A percentile compares a stretch with the other conserved stretches of the same genome.
Conservation (phyloP, 2,797 vertebrate genomes). For the Protosalanx chinensis region DNA sequence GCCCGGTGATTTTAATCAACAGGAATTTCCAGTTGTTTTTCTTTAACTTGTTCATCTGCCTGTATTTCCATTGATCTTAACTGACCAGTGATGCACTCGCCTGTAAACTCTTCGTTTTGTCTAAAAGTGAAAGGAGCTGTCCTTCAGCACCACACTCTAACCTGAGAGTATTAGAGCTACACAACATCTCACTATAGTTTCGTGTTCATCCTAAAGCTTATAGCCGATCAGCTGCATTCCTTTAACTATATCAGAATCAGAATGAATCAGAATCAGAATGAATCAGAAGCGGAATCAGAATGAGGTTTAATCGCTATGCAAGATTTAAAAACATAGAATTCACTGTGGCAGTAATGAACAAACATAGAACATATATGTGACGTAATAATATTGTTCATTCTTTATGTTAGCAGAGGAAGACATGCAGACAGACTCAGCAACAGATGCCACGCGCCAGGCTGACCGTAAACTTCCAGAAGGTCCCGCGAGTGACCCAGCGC, state of each 20-base stretch:
- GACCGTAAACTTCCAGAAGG: constrained; percentile 43
- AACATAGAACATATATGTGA: too few relatives aligned
- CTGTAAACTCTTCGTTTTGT: too few relatives aligned
- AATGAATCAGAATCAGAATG: too few relatives aligned
- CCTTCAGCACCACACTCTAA: constrained; percentile 44
- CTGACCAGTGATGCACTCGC: too few relatives aligned
- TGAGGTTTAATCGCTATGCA: too few relatives aligned
- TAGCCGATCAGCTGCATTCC: not conserved
- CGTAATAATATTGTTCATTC: not conserved
- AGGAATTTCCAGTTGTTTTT: constrained; percentile 31
- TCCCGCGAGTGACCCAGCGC: constrained; percentile 41
- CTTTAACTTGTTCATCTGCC: constrained; percentile 15
- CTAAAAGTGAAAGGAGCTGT: constrained; percentile 41
- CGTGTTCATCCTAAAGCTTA: not conserved
- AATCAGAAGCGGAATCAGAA: too few relatives aligned
- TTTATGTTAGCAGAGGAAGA: constrained; percentile 48
- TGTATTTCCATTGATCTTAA: constrained; percentile 1
- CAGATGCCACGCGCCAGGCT: constrained; percentile 13
- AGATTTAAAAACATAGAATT: too few relatives aligned
- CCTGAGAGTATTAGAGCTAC: too few relatives aligned
- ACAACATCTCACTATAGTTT: not conserved
- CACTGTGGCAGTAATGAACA: too few relatives aligned
- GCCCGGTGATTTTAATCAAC: constrained; percentile 56
- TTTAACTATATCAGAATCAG: too few relatives aligned
- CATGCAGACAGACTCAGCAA: constrained; percentile 26